Conservation (phyloP, 2,888 invertebrate genomes). For the Callyntrura sp. region DNA sequence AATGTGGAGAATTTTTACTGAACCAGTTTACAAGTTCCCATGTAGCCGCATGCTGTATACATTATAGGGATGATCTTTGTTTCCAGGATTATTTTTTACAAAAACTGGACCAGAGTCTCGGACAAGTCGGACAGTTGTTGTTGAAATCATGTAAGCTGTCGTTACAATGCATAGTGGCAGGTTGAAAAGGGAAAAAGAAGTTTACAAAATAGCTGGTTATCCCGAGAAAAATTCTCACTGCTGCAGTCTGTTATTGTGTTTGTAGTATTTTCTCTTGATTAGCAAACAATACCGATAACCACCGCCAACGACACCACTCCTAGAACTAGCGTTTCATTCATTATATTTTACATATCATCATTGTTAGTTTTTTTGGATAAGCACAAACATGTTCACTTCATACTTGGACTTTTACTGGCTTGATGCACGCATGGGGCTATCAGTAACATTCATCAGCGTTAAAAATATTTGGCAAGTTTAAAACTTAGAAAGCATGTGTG, state of each 20-base stretch:
- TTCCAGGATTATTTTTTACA: background rate
- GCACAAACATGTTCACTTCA: slow-evolving; percentile 34
- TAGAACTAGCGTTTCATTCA: slow-evolving; percentile 30
- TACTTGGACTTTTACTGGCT: slow-evolving; percentile 51
- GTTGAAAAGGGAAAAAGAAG: background rate
- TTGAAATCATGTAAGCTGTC: background rate
- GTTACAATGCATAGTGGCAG: no score
- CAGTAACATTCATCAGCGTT: slow-evolving; percentile 67
- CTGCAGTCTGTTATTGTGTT: background rate
- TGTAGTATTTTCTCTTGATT: slow-evolving; percentile 38
- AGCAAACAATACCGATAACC: slow-evolving; percentile 70
- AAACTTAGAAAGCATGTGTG: background rate
- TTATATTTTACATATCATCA: slow-evolving; percentile 58
- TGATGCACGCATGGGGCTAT: slow-evolving; percentile 74
- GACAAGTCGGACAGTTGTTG: background rate
- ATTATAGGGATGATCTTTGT: background rate
- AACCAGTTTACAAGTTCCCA: slow-evolving; percentile 16
- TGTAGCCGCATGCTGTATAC: background rate
- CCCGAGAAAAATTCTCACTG: background rate
- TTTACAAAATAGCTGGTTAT: background rate
- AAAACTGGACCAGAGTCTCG: background rate
- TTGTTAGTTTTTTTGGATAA: slow-evolving; percentile 35
- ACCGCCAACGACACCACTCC: slow-evolving; percentile 59
- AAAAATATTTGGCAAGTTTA: slow-evolving; percentile 52
- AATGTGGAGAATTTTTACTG: slow-evolving; percentile 30